Evolutionary conservation across 2,113 vertebrate genomes (phyloP).

Genomic region (Globicephala melas): DNA sequence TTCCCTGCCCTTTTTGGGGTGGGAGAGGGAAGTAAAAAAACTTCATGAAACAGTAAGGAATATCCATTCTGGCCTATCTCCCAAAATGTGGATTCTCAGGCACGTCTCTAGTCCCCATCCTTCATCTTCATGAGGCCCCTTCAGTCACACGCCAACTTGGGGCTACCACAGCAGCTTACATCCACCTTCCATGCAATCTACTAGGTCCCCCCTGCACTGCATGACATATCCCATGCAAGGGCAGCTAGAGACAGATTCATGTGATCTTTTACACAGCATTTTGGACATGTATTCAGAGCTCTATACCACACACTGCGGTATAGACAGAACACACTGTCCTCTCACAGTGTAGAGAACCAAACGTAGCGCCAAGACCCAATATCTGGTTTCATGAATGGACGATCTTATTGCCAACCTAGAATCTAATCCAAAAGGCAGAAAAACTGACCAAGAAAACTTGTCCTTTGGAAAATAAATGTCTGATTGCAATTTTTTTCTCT

Average conservation of each 20-base stretch:
- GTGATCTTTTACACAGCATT: background rate
- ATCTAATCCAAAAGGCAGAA: background rate
- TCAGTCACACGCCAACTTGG: background rate
- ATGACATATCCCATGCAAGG: background rate
- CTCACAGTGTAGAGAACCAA: background rate
- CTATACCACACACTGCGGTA: background rate
- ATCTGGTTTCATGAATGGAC: background rate
- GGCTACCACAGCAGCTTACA: background rate
- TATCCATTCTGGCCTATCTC: background rate
- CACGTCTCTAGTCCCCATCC: background rate
- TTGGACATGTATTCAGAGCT: background rate
- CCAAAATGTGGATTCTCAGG: background rate
- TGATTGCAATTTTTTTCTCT: background rate
- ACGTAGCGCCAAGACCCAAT: background rate
- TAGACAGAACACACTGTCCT: no score
- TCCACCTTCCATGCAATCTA: background rate
- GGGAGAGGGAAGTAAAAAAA: background rate
- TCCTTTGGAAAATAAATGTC: conserved; percentile 1
- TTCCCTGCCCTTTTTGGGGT: background rate
- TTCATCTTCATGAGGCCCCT: background rate
- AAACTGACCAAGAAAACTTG: background rate
- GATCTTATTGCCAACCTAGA: background rate
- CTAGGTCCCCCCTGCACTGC: background rate
- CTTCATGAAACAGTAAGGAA: background rate
- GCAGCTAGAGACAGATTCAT: background rate